Conservation (phyloP, 2,113 vertebrate genomes). For the Xyliphius kryptos region DNA sequence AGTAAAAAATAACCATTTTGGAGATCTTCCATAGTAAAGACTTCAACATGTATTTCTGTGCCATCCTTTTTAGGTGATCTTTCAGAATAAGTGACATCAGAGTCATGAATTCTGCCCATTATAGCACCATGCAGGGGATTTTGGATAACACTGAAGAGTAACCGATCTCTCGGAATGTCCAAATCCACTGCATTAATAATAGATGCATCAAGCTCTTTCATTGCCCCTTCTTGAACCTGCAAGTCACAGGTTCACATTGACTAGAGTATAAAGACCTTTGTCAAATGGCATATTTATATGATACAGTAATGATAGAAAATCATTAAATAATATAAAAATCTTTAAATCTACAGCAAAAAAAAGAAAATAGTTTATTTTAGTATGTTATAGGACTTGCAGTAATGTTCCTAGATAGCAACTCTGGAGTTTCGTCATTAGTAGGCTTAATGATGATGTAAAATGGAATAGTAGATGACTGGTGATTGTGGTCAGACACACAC, state of each 20-base stretch:
- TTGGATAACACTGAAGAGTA: slow-evolving; percentile 69
- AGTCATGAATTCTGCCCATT: slow-evolving; percentile 45
- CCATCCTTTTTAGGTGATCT: slow-evolving; percentile 13
- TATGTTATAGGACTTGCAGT: slow-evolving; percentile 71
- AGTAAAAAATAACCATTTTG: slow-evolving; percentile 65
- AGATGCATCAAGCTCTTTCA: slow-evolving; percentile 70
- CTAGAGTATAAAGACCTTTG: too few species aligned
- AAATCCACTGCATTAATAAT: slow-evolving; percentile 72
- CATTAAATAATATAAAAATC: too few species aligned
- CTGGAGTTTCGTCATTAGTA: slow-evolving; percentile 86
- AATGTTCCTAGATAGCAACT: slow-evolving; percentile 79
- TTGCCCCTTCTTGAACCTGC: slow-evolving; percentile 80
- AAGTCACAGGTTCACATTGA: neutral
- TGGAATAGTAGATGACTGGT: slow-evolving; percentile 61
- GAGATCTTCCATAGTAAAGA: slow-evolving; percentile 77
- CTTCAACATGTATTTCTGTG: slow-evolving; percentile 52
- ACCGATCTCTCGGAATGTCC: slow-evolving; percentile 72
- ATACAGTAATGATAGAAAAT: too few species aligned
- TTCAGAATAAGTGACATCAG: slow-evolving; percentile 42
- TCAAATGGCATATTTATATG: too few species aligned
- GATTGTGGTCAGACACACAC: slow-evolving; percentile 79
- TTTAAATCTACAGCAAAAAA: too few species aligned
- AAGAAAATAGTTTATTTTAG: too few species aligned
- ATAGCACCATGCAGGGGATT: slow-evolving; percentile 74
- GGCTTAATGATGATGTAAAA: slow-evolving; percentile 80